phyloP scores from a whole-genome alignment of 2,797 vertebrate genomes.

The Falco columbarius region DNA sequence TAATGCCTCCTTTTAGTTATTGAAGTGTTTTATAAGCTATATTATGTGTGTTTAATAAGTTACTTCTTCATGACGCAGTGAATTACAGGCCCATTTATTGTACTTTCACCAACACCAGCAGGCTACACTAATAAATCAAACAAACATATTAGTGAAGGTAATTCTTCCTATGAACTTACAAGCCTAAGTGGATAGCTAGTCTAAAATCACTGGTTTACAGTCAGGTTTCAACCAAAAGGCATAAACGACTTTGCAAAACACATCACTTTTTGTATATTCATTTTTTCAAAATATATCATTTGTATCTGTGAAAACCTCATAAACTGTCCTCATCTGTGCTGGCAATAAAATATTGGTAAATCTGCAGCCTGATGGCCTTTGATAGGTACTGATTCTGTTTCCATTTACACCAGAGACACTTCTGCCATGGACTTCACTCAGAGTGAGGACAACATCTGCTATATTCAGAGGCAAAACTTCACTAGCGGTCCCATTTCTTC shows the following conservation, averaged over 20 bases:
- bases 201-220: neutral
- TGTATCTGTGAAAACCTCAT: neutral
- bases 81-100: neutral
- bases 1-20: neutral
- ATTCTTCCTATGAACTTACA: neutral
- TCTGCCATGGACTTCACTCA: neutral
- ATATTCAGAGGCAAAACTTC: neutral
- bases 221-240: neutral
- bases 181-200: neutral
- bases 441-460: neutral
- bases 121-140: neutral
- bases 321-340: neutral
- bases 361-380: neutral
- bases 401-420: neutral
- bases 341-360: neutral
- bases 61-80: neutral
- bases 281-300: neutral
- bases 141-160: neutral
- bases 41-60: conserved; percentile 12
- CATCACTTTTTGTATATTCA: neutral
- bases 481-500: neutral
- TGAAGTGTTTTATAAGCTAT: neutral
- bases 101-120: neutral
- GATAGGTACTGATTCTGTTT: neutral
- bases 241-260: neutral